These are phyloP conservation scores for Actinia tenebrosa DNA, from an alignment of 64 coral and sea anemone species.

Conservation along the genomic window DNA sequence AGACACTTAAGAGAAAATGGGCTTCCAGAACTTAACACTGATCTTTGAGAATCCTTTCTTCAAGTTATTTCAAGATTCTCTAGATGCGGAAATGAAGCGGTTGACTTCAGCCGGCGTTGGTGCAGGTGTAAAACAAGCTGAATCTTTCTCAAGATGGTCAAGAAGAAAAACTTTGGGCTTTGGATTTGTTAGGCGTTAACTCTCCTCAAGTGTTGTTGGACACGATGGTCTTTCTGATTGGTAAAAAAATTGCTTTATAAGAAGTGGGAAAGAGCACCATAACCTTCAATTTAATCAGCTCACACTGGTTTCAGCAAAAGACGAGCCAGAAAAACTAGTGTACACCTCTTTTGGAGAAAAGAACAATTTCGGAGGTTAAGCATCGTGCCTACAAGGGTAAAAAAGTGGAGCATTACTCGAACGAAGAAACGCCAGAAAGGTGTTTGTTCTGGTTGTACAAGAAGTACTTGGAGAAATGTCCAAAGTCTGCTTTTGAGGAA, in stretches of 20 bases:
- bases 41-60: constrained; percentile 10
- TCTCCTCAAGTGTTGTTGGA: constrained; percentile 36
- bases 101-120: constrained; percentile 2
- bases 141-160: neutral
- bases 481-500: constrained; percentile 3
- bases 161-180: constrained; percentile 15
- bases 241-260: too few species aligned
- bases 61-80: constrained; percentile 28
- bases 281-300: constrained; percentile 1
- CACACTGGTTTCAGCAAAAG: neutral
- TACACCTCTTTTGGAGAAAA: constrained; percentile 37
- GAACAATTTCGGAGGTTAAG: constrained; percentile 29
- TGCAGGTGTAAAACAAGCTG: constrained; percentile 6
- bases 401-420: constrained; percentile 29
- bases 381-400: constrained; percentile 24
- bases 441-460: constrained; percentile 35
- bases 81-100: constrained; percentile 12
- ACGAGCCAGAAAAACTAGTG: constrained; percentile 21
- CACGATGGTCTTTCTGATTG: neutral
- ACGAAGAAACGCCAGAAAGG: constrained; percentile 9
- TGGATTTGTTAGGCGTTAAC: neutral
- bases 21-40: neutral
- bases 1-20: constrained; percentile 27
- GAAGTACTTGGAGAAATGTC: constrained; percentile 42
- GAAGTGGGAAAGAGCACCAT: too few species aligned